These are phyloP conservation scores for Arge pagana DNA, from an alignment of 2,888 invertebrate genomes.

Conservation along the genomic window DNA sequence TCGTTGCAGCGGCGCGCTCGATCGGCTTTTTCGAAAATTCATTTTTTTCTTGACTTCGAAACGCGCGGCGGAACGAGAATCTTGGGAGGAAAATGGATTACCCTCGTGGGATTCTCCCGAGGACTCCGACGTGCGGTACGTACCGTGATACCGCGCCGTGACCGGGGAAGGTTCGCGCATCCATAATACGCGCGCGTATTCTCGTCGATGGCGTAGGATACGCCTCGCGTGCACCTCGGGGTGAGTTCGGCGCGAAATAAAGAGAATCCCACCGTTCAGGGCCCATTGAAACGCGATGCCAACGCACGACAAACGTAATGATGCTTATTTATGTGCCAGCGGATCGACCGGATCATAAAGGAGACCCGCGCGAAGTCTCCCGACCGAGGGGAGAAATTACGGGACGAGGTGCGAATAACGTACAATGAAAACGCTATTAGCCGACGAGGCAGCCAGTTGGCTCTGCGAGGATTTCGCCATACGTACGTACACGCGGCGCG, in stretches of 20 bases:
- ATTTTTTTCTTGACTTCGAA: conserved; percentile 10
- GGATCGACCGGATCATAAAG: conserved; percentile 12
- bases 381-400: background rate
- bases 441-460: conserved; percentile 1
- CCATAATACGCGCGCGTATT: too few species aligned
- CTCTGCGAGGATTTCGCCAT: background rate
- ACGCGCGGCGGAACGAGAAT: too few species aligned
- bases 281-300: conserved; percentile 13
- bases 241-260: too few species aligned
- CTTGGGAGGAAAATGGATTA: conserved; percentile 14
- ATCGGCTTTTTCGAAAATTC: conserved; percentile 23
- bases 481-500: too few species aligned
- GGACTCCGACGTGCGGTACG: too few species aligned
- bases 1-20: too few species aligned
- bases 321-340: conserved; percentile 15
- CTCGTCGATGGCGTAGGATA: too few species aligned
- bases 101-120: conserved; percentile 19
- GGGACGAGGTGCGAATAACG: conserved; percentile 8
- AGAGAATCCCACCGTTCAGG: too few species aligned
- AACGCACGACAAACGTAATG: conserved; percentile 10
- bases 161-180: too few species aligned
- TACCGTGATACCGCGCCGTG: too few species aligned
- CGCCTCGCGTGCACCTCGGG: too few species aligned
- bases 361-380: conserved; percentile 9
- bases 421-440: conserved; percentile 20